Evolutionary conservation across 2,113 vertebrate species (phyloP), one percentile per base, ranked within the genome.

Genomic region (Poeciliopsis occidentalis): DNA sequence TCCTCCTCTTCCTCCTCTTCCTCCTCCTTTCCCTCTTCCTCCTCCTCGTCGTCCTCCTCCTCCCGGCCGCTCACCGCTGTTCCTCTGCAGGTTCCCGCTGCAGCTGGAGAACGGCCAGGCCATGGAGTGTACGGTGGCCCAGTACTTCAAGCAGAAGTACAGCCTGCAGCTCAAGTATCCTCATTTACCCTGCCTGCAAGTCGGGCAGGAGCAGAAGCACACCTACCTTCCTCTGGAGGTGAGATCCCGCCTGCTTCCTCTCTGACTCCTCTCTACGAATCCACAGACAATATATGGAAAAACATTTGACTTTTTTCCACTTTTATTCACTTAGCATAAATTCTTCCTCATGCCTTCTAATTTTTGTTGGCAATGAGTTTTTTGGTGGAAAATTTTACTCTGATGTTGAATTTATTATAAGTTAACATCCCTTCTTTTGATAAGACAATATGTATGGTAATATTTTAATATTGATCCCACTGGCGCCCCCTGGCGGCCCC

Each of bases 91-190:
- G 89, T 99, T 99, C 90, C 98, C 98, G 70, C 90, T 99, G 86
- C 98, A 99, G 95, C 93, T 99, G 77, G 98, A 99, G 94, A 99
- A 99, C 37, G 98, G 98, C 74, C 98, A 99, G 88, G 97, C 98
- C 69, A 98, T 99, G 97, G 98, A 99, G 93, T 99, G 98, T 87
- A 99, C 98, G 47, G 98, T 99, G 76, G 98, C 98, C 75, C 98
- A 99, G 84, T 99, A 99, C 90, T 99, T 99, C 92, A 99, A 99
- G 87, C 97, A 99, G 89, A 99, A 99, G 84, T 99, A 99, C 91
- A 99, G 95, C 82, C 94, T 99, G 79, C 98, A 99, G 86, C 94
- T 99, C 79, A 99, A 99, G 89, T 98, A 99, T 72, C 97, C 98
- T 27, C 98, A 99, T 74, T 95, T 99, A 83, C 98, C 98, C 66